These are phyloP conservation scores for Ericerus pela DNA, from an alignment of 1,140 invertebrate genomes.

Conservation along the genomic window DNA sequence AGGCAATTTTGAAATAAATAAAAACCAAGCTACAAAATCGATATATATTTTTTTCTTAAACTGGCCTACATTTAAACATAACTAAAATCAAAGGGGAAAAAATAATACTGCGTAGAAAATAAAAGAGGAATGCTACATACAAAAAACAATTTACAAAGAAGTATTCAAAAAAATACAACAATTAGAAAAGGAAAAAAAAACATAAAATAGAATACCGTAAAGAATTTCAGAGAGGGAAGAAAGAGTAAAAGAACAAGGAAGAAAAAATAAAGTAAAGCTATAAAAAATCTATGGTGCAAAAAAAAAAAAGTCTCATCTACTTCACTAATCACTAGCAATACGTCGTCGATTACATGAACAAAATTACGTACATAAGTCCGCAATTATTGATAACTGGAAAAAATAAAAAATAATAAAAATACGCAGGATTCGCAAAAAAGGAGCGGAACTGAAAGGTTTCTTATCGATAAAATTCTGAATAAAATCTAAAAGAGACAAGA, in stretches of 20 bases:
- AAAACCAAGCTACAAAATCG: not conserved
- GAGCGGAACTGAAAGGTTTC: too few relatives aligned
- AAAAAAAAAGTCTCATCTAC: not conserved
- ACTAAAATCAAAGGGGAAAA: not conserved
- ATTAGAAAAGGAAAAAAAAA: not conserved
- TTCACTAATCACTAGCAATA: not conserved
- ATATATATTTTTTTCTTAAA: not conserved
- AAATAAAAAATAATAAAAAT: too few relatives aligned
- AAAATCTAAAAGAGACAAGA: not conserved
- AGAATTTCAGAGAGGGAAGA: too few relatives aligned
- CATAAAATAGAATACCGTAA: not conserved
- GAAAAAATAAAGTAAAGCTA: not conserved
- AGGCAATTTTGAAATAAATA: not conserved
- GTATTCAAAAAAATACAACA: not conserved
- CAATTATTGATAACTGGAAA: too few relatives aligned
- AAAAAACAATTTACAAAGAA: not conserved
- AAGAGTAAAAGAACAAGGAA: not conserved
- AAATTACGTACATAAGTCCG: not conserved
- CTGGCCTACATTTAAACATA: conserved; percentile 8
- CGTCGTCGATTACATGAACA: not conserved
- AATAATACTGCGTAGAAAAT: conserved; percentile 2
- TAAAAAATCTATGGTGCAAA: not conserved
- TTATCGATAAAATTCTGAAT: too few relatives aligned
- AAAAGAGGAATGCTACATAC: conserved; percentile 2
- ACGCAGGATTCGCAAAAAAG: too few relatives aligned